Conservation (phyloP, 2,797 vertebrate genomes). For the Rhabdomys pumilio region DNA sequence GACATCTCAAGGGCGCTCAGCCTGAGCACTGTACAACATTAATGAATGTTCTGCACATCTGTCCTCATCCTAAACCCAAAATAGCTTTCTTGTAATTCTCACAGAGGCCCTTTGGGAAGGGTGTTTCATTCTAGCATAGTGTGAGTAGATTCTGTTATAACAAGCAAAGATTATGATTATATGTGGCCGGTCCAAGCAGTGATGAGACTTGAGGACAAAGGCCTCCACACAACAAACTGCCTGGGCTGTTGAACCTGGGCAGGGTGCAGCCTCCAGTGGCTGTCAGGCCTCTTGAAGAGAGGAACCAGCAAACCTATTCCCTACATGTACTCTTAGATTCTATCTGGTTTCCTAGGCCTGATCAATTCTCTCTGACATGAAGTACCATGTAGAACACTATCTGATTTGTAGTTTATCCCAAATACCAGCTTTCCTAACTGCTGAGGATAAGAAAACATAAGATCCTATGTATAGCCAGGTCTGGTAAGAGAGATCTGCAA, state of each 20-base stretch:
- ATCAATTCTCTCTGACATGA: conserved; percentile 1
- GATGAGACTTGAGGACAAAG: background rate
- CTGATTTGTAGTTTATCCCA: background rate
- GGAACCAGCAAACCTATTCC: background rate
- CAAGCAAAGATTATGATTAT: background rate
- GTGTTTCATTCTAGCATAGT: background rate
- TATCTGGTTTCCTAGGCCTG: background rate
- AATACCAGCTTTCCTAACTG: background rate
- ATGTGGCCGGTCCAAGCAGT: background rate
- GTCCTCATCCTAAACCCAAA: conserved; percentile 26
- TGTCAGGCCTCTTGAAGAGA: background rate
- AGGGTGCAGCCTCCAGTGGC: background rate
- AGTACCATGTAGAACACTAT: background rate
- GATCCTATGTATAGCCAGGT: background rate
- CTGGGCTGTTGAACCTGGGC: background rate
- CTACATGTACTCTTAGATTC: background rate
- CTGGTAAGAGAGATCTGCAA: background rate
- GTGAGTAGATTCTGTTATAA: background rate
- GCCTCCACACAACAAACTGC: background rate
- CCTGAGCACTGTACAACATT: background rate
- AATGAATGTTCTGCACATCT: background rate
- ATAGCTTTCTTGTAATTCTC: conserved; percentile 4
- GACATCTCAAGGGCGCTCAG: background rate
- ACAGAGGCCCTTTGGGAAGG: background rate
- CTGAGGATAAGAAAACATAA: background rate